A percentile compares a stretch with the other conserved stretches of the same genome.
Conservation (phyloP, 2,888 invertebrate genomes). For the Cylloceria caligata region DNA sequence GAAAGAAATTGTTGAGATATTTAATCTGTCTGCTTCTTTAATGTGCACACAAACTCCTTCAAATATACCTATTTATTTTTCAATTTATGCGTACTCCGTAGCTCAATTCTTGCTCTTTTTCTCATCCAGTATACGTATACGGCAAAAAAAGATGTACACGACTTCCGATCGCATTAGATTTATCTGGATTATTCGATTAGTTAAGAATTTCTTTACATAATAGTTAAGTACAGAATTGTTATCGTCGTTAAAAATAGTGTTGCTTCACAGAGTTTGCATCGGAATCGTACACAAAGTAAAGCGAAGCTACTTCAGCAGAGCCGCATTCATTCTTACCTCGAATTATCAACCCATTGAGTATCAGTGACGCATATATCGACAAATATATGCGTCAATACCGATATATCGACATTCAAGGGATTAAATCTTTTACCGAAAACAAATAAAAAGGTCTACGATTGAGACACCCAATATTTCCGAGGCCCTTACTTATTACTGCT, state of each 20-base stretch:
- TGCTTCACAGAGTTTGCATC: constrained; percentile 17
- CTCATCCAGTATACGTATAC: constrained; percentile 23
- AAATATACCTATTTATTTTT: constrained; percentile 27
- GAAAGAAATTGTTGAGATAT: constrained; percentile 17
- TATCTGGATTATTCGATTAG: constrained; percentile 30
- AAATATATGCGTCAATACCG: no score
- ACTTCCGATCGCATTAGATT: constrained; percentile 43
- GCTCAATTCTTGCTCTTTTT: constrained; percentile 30
- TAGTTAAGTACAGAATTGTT: constrained; percentile 23
- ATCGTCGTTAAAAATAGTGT: constrained; percentile 25
- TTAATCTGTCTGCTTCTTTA: constrained; percentile 27
- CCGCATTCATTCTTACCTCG: constrained; percentile 28
- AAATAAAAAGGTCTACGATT: constrained; percentile 71
- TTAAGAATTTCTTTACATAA: constrained; percentile 27
- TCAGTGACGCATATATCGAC: no score
- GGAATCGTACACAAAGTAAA: constrained; percentile 26
- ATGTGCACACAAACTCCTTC: constrained; percentile 41
- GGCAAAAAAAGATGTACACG: constrained; percentile 36
- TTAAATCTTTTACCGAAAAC: constrained; percentile 36
- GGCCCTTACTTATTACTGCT: constrained; percentile 75
- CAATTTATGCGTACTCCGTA: constrained; percentile 42
- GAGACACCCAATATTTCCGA: constrained; percentile 78
- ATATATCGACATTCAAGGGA: no score
- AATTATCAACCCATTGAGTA: no score
- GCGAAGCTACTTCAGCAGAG: constrained; percentile 23